phyloP scores from a whole-genome alignment of 2,113 vertebrate species.

The Paralichthys olivaceus region DNA sequence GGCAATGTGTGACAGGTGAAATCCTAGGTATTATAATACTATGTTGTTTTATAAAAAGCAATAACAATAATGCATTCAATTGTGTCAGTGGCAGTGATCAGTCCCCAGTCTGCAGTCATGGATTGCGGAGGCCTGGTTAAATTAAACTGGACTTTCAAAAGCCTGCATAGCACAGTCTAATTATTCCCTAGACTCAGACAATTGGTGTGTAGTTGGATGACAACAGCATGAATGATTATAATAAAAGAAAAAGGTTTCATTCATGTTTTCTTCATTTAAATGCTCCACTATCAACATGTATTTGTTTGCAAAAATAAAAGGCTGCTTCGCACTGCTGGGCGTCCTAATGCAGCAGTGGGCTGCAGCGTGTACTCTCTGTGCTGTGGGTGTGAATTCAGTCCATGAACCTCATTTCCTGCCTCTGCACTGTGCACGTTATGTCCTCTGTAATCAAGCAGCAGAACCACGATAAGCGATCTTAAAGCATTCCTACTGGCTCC shows the following conservation, averaged over 20 bases:
- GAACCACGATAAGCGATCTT: neutral
- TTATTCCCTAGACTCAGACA: too few species aligned
- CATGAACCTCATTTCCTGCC: slow-evolving; percentile 39
- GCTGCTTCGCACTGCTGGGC: neutral
- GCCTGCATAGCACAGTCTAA: too few species aligned
- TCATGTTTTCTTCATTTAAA: too few species aligned
- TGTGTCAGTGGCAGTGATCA: neutral
- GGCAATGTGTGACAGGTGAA: neutral
- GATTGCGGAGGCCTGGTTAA: neutral
- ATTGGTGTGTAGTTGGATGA: too few species aligned
- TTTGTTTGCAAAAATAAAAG: neutral
- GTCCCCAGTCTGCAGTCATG: neutral
- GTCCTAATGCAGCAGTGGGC: neutral
- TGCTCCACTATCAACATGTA: neutral
- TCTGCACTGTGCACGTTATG: neutral
- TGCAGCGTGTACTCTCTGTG: neutral
- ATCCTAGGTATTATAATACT: neutral
- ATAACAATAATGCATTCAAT: neutral
- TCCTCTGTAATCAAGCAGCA: neutral
- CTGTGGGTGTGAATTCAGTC: slow-evolving; percentile 9
- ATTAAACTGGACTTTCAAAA: neutral
- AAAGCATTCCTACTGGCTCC: neutral
- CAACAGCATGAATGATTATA: too few species aligned
- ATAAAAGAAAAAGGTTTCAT: too few species aligned
- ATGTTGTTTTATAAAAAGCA: neutral